Evolutionary conservation across 2,113 vertebrate genomes (phyloP), one percentile per base, ranked within the genome.

Genomic region (Notarius quadriscutis): DNA sequence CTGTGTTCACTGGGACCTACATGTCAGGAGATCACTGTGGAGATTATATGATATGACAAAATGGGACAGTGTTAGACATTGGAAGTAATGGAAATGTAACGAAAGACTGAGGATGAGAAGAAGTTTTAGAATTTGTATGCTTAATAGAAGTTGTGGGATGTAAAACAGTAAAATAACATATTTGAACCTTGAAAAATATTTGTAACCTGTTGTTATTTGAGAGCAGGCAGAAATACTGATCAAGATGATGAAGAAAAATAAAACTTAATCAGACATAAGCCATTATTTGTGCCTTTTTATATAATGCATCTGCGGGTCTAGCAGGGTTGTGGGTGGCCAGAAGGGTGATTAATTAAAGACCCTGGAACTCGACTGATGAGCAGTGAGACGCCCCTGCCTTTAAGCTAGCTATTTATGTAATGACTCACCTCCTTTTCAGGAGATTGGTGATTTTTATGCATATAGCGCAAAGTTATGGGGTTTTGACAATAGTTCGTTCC

Each of bases 341-440:
- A 90, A 63, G 87, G 80, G 81, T 79, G 83, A 87, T 85, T 89
- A 89, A 90, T 90, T 90, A 90, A 87, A 88, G 89, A 86, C 84
- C 89, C 72, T 58, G 63, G 72, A 88, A 72, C 86, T 86, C 53
- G 30, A 75, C 48, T 90, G 89, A 86, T n/a, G 41, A 81, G 81
- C 65, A 88, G 80, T 60, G 82, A 88, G 69, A 84, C 81, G 62
- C 84, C 74, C 78, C 89, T 86, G 77, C 55, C 50, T 80, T 75
- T 74, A 63, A 90, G 74, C 63, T 67, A 86, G 81, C 83, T 86
- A 67, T 86, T 88, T 88, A 82, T 88, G 84, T 84, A 86, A 86
- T 88, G 85, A 81, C 85, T 87, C 34, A 85, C 71, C 78, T 88
- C 27, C 75, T 86, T 90, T 81, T 84, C 63, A 30, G 81, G 63